Percentiles rank a stretch among this genome's conserved stretches.
phyloP scores from a whole-genome alignment of 2,888 invertebrate genomes.

The Phortica magna region DNA sequence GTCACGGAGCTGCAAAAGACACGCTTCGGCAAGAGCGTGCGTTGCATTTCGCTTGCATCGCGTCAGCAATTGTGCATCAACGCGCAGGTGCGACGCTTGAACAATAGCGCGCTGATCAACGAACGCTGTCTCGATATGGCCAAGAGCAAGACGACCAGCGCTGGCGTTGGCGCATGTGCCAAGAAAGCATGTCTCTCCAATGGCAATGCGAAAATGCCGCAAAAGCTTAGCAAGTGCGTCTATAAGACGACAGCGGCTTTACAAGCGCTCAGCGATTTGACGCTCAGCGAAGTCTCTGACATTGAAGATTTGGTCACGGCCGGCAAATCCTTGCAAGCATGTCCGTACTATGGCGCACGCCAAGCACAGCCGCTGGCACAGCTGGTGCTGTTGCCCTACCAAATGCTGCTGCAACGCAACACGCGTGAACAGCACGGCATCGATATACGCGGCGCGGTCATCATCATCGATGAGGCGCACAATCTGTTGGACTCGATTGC shows the following conservation, averaged over 20 bases:
- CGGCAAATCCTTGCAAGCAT: slow-evolving; percentile 86
- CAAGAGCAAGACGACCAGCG: slow-evolving; percentile 50
- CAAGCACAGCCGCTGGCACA: slow-evolving; percentile 91
- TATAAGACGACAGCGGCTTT: slow-evolving; percentile 83
- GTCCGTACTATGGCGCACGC: slow-evolving; percentile 96
- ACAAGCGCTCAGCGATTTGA: slow-evolving; percentile 82
- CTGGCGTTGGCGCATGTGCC: slow-evolving; percentile 55
- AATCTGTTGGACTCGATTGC: slow-evolving; percentile 94
- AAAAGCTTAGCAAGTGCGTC: slow-evolving; percentile 81
- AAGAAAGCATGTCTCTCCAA: slow-evolving; percentile 80
- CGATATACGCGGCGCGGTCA: slow-evolving; percentile 84
- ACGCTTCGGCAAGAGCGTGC: slow-evolving; percentile 83
- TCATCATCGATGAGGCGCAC: slow-evolving; percentile 98
- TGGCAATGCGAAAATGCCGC: slow-evolving; percentile 54
- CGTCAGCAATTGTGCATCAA: slow-evolving; percentile 95
- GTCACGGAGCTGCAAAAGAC: slow-evolving; percentile 94
- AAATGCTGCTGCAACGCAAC: slow-evolving; percentile 87
- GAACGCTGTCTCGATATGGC: slow-evolving; percentile 90
- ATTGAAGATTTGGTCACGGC: slow-evolving; percentile 89
- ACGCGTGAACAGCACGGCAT: slow-evolving; percentile 86
- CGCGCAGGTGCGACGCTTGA: slow-evolving; percentile 85
- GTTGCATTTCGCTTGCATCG: slow-evolving; percentile 92
- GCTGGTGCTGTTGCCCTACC: slow-evolving; percentile 87
- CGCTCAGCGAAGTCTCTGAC: slow-evolving; percentile 87
- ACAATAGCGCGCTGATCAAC: slow-evolving; percentile 89